Base-by-base conservation (phyloP, 2,113 vertebrate genomes). In the Odontesthes bonariensis region DNA sequence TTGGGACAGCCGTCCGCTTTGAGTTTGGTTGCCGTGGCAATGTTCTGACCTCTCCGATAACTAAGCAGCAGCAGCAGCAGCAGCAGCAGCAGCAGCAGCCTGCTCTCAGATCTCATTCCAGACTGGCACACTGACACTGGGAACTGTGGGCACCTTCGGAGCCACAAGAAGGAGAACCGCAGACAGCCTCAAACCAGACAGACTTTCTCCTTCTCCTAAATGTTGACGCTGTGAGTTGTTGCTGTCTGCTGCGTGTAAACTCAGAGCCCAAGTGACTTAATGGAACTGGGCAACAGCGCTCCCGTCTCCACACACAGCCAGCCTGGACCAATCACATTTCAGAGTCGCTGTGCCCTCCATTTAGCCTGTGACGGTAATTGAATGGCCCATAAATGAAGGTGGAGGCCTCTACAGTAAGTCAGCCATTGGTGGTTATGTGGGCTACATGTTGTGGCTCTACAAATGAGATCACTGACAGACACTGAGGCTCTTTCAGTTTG, bases 121-220 rank as follows among this genome's bases (percentile, higher is more conserved):
- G 90, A 58, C 92, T 91, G 89, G 90, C 91, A 89, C 85, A 67
- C 67, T 81, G 76, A 83, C 78, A 80, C 89, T 87, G 89, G 85
- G 87, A 91, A 88, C 88, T 85, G 87, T 75, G 90, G 87, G 82
- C 87, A 88, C 89, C 89, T 86, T 84, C 14, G 22, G 72, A 80
- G 76, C 92, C 91, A 92, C 89, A 91, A 93, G 88, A 92, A 92
- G 87, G 87, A 74, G 81, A 88, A 81, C 92, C 91, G 88, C 93
- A 93, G 91, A 92, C 87, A 55, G 82, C 90, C 87, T 87, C 87
- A 88, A 84, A 85, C 86, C 89, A 90, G 87, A 91, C 92, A 89
- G 89, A 88, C 91, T 82, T 87, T 89, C 89, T 89, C 88, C 68
- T 78, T 82, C 87, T 82, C 69, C 78, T 81, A 85, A 83, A 83